phyloP scores from a whole-genome alignment of 2,888 invertebrate species.

The Agonopterix alstromeriana region DNA sequence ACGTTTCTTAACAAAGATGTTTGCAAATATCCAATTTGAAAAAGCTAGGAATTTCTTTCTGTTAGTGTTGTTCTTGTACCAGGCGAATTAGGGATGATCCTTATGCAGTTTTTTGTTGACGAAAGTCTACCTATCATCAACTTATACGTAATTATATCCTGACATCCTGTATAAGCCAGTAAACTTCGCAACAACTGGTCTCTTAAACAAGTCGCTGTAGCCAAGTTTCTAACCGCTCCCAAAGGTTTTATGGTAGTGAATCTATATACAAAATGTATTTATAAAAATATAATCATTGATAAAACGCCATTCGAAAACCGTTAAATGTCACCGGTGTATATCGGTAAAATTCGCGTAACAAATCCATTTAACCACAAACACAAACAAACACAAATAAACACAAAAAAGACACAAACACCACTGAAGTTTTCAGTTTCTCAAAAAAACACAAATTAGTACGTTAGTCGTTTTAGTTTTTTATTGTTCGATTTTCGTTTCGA shows the following conservation, averaged over 20 bases:
- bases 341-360: conserved; percentile 42
- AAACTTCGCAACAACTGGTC: conserved; percentile 11
- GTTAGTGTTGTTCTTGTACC: too few relatives aligned
- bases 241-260: conserved; percentile 15
- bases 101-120: not conserved
- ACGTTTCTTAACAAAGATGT: too few relatives aligned
- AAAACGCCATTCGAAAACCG: conserved; percentile 22
- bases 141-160: too few relatives aligned
- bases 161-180: not conserved
- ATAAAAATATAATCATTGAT: too few relatives aligned
- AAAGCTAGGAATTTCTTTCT: too few relatives aligned
- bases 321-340: conserved; percentile 49
- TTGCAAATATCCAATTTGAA: too few relatives aligned
- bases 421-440: conserved; percentile 30
- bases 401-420: conserved; percentile 37
- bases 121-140: not conserved
- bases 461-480: conserved; percentile 26
- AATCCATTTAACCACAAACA: conserved; percentile 42
- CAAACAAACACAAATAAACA: conserved; percentile 23
- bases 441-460: conserved; percentile 23
- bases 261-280: not conserved
- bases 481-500: conserved; percentile 43
- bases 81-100: too few relatives aligned
- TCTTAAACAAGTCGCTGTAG: too few relatives aligned
- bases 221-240: conserved; percentile 10